Conservation (phyloP, 1,140 invertebrate genomes). For the Drosophila kurseongensis region DNA sequence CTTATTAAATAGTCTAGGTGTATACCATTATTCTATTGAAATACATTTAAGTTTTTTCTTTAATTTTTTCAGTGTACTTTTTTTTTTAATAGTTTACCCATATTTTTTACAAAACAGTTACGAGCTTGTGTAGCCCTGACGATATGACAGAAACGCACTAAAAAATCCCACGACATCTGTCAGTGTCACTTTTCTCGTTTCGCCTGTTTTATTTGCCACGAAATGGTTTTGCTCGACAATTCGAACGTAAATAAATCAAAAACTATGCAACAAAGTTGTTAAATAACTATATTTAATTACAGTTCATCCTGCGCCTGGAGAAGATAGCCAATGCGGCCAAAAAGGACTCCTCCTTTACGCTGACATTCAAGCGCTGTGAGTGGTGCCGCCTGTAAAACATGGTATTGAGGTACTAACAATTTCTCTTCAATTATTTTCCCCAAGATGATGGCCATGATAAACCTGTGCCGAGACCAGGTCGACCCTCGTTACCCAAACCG, state of each 20-base stretch:
- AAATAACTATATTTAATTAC: slow-evolving; percentile 69
- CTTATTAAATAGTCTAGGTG: too few species aligned
- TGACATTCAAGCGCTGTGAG: slow-evolving; percentile 90
- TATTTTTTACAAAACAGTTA: background rate
- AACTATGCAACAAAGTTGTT: slow-evolving; percentile 52
- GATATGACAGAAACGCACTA: slow-evolving; percentile 19
- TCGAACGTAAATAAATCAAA: slow-evolving; percentile 83
- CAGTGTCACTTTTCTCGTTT: slow-evolving; percentile 51
- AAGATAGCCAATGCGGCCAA: slow-evolving; percentile 88
- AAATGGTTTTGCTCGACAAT: slow-evolving; percentile 89
- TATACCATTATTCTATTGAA: too few species aligned
- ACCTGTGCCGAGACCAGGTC: slow-evolving; percentile 88
- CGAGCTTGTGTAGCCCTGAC: slow-evolving; percentile 14
- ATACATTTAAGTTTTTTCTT: too few species aligned
- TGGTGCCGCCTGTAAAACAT: slow-evolving; percentile 38
- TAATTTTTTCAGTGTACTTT: background rate
- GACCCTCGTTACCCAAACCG: slow-evolving; percentile 86
- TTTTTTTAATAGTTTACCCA: too few species aligned
- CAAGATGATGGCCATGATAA: slow-evolving; percentile 91
- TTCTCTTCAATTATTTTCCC: background rate
- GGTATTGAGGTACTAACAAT: slow-evolving; percentile 9
- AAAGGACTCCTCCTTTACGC: slow-evolving; percentile 87
- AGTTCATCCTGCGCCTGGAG: slow-evolving; percentile 88
- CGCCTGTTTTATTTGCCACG: slow-evolving; percentile 56
- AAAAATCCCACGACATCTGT: slow-evolving; percentile 33